Conservation (phyloP, 2,113 vertebrate species). For the Apus apus region DNA sequence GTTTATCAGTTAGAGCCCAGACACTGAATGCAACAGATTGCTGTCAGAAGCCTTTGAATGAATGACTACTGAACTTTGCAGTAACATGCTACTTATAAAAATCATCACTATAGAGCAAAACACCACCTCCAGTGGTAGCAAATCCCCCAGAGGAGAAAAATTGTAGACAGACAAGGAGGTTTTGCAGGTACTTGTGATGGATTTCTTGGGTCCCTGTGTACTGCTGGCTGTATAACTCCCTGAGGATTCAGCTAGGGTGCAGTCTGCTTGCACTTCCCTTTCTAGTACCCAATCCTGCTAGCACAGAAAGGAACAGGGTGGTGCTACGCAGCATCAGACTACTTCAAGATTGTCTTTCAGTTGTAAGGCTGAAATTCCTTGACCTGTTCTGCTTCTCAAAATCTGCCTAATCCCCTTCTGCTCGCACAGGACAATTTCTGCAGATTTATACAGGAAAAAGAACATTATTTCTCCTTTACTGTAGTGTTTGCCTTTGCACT, state of each 20-base stretch:
- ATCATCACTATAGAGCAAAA: background rate
- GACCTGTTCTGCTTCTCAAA: background rate
- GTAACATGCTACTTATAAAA: background rate
- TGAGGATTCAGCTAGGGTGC: background rate
- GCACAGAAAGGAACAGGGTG: background rate
- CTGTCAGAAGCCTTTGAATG: background rate
- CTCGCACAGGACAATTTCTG: background rate
- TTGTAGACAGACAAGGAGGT: background rate
- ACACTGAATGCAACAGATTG: background rate
- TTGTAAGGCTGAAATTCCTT: background rate
- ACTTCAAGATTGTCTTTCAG: background rate
- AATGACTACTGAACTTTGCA: background rate
- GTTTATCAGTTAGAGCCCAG: background rate
- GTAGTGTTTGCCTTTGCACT: background rate
- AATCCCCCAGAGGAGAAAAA: background rate
- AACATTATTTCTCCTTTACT: background rate
- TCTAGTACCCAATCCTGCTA: background rate
- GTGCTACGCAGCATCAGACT: background rate
- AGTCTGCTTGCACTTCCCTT: background rate
- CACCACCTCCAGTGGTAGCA: background rate
- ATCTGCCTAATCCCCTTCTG: background rate
- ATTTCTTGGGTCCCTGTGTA: background rate
- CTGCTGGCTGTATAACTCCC: background rate
- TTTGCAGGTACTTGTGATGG: background rate
- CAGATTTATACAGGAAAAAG: background rate